Conservation (phyloP, 2,888 invertebrate genomes). For the Drosophila formosana region DNA sequence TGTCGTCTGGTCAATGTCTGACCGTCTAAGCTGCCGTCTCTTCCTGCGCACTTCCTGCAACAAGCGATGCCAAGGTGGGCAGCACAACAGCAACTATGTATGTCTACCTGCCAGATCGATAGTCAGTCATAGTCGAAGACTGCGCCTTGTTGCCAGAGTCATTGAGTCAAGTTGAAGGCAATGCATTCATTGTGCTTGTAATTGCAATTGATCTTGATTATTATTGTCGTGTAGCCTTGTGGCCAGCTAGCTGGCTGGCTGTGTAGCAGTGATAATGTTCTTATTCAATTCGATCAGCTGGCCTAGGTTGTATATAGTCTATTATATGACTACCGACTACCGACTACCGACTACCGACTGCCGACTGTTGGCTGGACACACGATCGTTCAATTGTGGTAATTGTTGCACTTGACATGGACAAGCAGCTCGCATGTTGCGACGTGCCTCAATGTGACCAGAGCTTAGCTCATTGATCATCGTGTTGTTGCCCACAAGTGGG, state of each 20-base stretch:
- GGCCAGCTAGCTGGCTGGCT: conserved; percentile 13
- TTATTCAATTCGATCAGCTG: conserved; percentile 70
- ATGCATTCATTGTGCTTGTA: conserved; percentile 80
- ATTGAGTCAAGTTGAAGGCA: conserved; percentile 68
- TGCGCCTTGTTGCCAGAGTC: conserved; percentile 31
- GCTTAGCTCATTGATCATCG: conserved; percentile 67
- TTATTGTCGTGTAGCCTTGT: conserved; percentile 66
- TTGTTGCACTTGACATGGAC: conserved; percentile 79
- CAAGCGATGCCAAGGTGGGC: conserved; percentile 42
- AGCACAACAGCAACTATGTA: conserved; percentile 10
- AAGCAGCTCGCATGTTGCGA: conserved; percentile 74
- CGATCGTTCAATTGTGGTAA: conserved; percentile 72
- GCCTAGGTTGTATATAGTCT: conserved; percentile 29
- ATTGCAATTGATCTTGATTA: conserved; percentile 81
- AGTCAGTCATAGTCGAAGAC: conserved; percentile 53
- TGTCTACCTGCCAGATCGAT: conserved; percentile 62
- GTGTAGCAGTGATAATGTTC: conserved; percentile 74
- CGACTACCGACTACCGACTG: background rate
- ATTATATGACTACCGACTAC: conserved; percentile 5
- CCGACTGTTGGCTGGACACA: conserved; percentile 45
- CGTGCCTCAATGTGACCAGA: conserved; percentile 75
- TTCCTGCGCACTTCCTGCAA: conserved; percentile 54
- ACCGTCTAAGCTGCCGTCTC: conserved; percentile 17
- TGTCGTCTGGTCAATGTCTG: conserved; percentile 45
- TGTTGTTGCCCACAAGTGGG: conserved; percentile 71